Base-by-base conservation (phyloP, 2,888 invertebrate genomes). In the Agrochola macilenta region DNA sequence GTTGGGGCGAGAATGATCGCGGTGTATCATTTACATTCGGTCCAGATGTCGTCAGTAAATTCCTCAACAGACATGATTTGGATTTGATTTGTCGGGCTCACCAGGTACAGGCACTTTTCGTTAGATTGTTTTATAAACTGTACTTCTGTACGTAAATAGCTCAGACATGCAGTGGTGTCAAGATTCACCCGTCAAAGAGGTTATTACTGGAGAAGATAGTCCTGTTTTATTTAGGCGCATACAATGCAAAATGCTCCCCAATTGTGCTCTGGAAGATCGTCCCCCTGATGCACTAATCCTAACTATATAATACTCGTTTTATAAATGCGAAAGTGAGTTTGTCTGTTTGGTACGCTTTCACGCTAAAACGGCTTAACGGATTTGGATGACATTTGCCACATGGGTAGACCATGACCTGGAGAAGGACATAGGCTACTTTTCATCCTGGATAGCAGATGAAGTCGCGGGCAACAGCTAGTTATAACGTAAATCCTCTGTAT, bases 1-100 rank as follows among this genome's bases (percentile, higher is more conserved):
- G 99, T 89, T 98, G 99, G 99, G 99, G 99, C 78, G 99, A 99
- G 94, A 99, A 99, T 93, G 99, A 99, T 94, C 98, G 99, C 90
- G 99, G 99, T 69, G 99, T 99, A 30, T 99, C 99, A 49, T 99
- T 99, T 95, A 99, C 99, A 26, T 99, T 99, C 94, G 99, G 99
- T 64, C 99, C 99, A 1, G 99, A 99, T 95, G 99, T 99, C 84
- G 99, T 99, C 88, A 98, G 98, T 94, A 99, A 99, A 96, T 99
- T 99, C 96, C 97, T 99, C 90, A 99, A 99, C 95, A 97, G 99
- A 92, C 99, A 99, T 96, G 99, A 99, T 94, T 97, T 99, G 94
- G 99, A 99, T 96, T 97, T 99, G 93, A 99, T 99, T 93, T 99
- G 99, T 95, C 97, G 99, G 90, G 99, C 99, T 78, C 99, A 99